Percentiles rank a stretch among this genome's conserved stretches.
Conservation (phyloP, 2,888 invertebrate species). For the Rhagonycha fulva region DNA sequence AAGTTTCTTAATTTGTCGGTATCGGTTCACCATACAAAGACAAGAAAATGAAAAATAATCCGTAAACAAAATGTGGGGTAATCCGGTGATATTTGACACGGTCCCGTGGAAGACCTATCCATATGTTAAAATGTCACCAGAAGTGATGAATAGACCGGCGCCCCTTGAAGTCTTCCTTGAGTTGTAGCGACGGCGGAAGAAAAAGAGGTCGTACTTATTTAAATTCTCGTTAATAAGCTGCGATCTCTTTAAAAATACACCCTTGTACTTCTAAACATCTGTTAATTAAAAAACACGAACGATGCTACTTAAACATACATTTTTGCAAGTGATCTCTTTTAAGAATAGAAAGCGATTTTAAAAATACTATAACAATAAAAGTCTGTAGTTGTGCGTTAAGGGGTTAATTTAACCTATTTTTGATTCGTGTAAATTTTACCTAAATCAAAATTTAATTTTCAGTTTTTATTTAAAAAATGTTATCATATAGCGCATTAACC, state of each 20-base stretch:
- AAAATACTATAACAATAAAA: too few species aligned
- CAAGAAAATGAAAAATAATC: slow-evolving; percentile 8
- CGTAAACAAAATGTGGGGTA: slow-evolving; percentile 23
- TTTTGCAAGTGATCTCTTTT: background rate
- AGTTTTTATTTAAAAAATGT: too few species aligned
- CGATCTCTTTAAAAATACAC: slow-evolving; percentile 9
- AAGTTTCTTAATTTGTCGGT: background rate
- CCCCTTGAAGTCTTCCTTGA: slow-evolving; percentile 24
- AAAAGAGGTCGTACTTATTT: slow-evolving; percentile 20
- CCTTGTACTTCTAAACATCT: background rate
- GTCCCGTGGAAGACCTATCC: slow-evolving; percentile 32
- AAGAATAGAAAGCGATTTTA: background rate
- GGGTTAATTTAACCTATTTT: too few species aligned
- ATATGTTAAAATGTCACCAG: slow-evolving; percentile 35
- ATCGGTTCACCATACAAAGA: background rate
- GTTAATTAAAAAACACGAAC: background rate
- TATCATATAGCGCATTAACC: too few species aligned
- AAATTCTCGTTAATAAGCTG: slow-evolving; percentile 24
- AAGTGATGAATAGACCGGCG: slow-evolving; percentile 27
- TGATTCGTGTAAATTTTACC: too few species aligned
- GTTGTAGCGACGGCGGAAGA: slow-evolving; percentile 18
- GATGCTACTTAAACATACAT: background rate
- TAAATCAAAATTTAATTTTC: too few species aligned
- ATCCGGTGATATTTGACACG: slow-evolving; percentile 33
- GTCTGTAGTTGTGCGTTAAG: too few species aligned